These are phyloP conservation scores for Sclerurus mexicanus DNA, from an alignment of 2,113 vertebrate genomes.

Conservation along the genomic window DNA sequence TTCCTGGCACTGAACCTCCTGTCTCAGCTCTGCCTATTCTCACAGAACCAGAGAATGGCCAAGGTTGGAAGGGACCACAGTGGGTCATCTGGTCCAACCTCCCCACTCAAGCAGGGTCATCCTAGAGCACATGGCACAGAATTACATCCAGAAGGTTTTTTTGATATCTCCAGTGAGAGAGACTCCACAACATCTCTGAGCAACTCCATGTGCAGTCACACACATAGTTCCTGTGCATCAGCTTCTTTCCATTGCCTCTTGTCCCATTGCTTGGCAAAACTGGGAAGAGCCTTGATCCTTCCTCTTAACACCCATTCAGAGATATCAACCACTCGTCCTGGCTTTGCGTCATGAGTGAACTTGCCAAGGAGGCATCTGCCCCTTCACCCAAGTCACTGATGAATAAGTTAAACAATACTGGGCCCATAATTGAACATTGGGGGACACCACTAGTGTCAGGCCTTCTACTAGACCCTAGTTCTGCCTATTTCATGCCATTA, in stretches of 20 bases:
- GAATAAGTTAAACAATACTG: not conserved
- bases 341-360: not conserved
- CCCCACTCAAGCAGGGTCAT: not conserved
- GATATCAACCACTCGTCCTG: rapidly evolving
- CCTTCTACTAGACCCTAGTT: not conserved
- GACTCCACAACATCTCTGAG: not conserved
- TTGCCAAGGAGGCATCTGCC: not conserved
- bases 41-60: not conserved
- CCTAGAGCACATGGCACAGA: not conserved
- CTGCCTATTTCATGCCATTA: not conserved
- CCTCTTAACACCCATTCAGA: not conserved
- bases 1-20: not conserved
- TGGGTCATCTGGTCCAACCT: not conserved
- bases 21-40: not conserved
- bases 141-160: not conserved
- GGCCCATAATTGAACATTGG: not conserved
- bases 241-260: not conserved
- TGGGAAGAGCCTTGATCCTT: not conserved
- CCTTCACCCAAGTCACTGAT: not conserved
- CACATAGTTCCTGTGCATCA: not conserved
- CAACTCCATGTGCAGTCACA: not conserved
- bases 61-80: not conserved
- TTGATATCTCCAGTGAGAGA: not conserved
- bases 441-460: not conserved
- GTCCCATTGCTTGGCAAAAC: not conserved